phyloP scores from a whole-genome alignment of 1,140 invertebrate species.

The Drosophila pectinifera region DNA sequence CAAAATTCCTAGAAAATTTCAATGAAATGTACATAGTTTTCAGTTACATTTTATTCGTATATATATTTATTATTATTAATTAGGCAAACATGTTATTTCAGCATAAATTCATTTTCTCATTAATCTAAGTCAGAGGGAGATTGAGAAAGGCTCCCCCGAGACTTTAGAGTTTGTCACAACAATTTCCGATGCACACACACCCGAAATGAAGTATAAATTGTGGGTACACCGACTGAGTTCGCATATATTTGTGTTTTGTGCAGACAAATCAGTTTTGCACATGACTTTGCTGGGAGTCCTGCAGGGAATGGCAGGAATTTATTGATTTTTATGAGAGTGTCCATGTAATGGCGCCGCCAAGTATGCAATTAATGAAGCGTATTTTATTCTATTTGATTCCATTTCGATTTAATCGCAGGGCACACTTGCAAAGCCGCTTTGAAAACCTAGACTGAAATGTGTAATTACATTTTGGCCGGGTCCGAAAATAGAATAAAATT shows the following conservation, averaged over 20 bases:
- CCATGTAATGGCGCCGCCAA: slow-evolving; percentile 41
- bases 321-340: slow-evolving; percentile 45
- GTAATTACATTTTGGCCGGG: slow-evolving; percentile 9
- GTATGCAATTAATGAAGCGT: slow-evolving; percentile 53
- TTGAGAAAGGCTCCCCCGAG: slow-evolving; percentile 2
- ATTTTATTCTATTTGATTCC: slow-evolving; percentile 30
- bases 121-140: neutral
- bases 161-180: slow-evolving; percentile 24
- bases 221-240: neutral
- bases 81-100: neutral
- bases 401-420: slow-evolving; percentile 25
- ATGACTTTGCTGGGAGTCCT: slow-evolving; percentile 25
- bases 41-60: neutral
- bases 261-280: slow-evolving; percentile 51
- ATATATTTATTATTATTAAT: neutral
- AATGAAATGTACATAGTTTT: neutral
- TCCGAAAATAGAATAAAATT: slow-evolving; percentile 17
- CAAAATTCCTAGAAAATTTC: neutral
- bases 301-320: slow-evolving; percentile 8
- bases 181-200: slow-evolving; percentile 24
- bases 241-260: neutral
- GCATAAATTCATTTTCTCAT: slow-evolving; percentile 6
- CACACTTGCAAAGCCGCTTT: neutral
- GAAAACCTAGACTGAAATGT: slow-evolving; percentile 15
- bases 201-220: slow-evolving; percentile 14